A percentile compares a stretch with the other conserved stretches of the same genome.
phyloP scores from a whole-genome alignment of 2,888 invertebrate species.

The Operophtera brumata region DNA sequence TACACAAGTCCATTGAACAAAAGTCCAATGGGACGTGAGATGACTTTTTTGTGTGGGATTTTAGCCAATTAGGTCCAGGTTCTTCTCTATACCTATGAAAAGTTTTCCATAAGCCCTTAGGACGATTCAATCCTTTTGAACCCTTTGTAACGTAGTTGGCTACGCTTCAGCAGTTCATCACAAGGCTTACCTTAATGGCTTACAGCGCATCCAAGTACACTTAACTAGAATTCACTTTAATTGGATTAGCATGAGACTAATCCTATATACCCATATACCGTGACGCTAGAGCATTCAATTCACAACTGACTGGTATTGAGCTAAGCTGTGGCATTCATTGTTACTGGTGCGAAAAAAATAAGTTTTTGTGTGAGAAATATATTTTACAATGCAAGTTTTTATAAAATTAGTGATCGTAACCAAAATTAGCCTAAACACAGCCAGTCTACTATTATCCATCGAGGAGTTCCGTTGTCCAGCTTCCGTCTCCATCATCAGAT shows the following conservation, averaged over 20 bases:
- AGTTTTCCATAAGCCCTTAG: slow-evolving; percentile 5
- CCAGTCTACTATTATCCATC: too few species aligned
- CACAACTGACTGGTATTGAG: slow-evolving; percentile 3
- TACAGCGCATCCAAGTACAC: slow-evolving; percentile 18
- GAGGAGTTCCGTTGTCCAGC: too few species aligned
- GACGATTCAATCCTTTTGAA: background rate
- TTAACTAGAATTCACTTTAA: slow-evolving; percentile 28
- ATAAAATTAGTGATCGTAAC: too few species aligned
- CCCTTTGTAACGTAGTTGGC: background rate
- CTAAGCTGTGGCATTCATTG: background rate
- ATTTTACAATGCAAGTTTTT: too few species aligned
- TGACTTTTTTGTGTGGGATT: background rate
- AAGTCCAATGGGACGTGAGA: too few species aligned
- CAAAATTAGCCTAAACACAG: too few species aligned
- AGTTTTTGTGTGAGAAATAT: too few species aligned
- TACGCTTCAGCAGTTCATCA: slow-evolving; percentile 14
- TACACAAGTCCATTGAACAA: too few species aligned
- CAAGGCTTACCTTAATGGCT: slow-evolving; percentile 13
- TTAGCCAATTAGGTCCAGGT: background rate
- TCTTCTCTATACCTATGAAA: background rate
- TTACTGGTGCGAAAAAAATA: too few species aligned
- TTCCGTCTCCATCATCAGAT: too few species aligned
- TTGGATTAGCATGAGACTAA: slow-evolving; percentile 27
- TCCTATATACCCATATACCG: slow-evolving; percentile 6
- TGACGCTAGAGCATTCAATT: slow-evolving; percentile 5